A percentile compares a stretch with the other conserved stretches of the same genome.
phyloP scores from a whole-genome alignment of 2,797 vertebrate genomes.

The Melanotaenia parkinsoni region DNA sequence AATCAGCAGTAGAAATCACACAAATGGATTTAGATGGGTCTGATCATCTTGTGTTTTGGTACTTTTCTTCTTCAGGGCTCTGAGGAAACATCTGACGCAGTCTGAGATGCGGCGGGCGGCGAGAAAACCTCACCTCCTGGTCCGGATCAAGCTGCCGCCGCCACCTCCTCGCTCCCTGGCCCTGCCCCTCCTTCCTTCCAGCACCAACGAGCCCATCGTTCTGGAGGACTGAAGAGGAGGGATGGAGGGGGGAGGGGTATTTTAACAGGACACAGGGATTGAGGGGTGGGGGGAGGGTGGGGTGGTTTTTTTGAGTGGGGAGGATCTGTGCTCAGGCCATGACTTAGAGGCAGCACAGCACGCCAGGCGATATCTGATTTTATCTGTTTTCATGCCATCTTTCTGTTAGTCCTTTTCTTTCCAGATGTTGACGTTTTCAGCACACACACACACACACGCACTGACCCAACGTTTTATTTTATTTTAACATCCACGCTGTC shows the following conservation, averaged over 20 bases:
- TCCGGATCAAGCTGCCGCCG: slow-evolving; percentile 88
- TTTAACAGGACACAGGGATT: slow-evolving; percentile 53
- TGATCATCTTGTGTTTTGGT: too few relatives aligned
- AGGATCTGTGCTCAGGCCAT: background rate
- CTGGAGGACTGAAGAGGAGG: slow-evolving; percentile 87
- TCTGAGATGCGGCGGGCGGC: slow-evolving; percentile 92
- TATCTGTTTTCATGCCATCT: slow-evolving; percentile 53
- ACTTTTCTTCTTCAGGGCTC: slow-evolving; percentile 77
- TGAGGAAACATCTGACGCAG: slow-evolving; percentile 93
- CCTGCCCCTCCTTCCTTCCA: slow-evolving; percentile 86
- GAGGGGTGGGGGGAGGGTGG: background rate
- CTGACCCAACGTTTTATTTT: slow-evolving; percentile 35
- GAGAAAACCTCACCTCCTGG: slow-evolving; percentile 90
- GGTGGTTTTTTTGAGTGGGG: background rate
- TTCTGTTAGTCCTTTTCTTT: slow-evolving; percentile 66
- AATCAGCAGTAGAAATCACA: too few relatives aligned
- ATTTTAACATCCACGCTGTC: slow-evolving; percentile 8
- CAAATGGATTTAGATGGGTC: too few relatives aligned
- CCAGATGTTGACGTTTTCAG: slow-evolving; percentile 43
- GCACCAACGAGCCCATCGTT: slow-evolving; percentile 93
- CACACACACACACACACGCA: slow-evolving; percentile 34
- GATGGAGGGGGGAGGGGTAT: background rate
- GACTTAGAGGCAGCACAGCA: slow-evolving; percentile 44
- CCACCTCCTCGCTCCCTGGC: slow-evolving; percentile 80
- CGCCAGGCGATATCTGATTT: slow-evolving; percentile 66